Conservation (phyloP, 1,140 invertebrate species). For the Lordiphosa stackelbergi region DNA sequence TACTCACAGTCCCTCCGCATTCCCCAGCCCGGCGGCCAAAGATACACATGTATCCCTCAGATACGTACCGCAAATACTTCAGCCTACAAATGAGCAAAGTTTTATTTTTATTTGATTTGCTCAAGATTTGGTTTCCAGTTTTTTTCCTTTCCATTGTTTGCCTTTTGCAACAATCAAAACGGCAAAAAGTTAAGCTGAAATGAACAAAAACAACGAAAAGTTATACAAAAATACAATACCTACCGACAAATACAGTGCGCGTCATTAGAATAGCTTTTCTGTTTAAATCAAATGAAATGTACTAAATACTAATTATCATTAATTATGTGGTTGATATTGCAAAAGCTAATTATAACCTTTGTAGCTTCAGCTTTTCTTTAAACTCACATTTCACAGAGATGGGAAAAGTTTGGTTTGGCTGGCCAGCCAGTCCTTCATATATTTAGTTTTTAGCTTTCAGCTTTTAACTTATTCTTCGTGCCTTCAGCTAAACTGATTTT, state of each 20-base stretch:
- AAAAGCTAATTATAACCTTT: no score
- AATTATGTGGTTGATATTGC: no score
- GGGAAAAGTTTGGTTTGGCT: no score
- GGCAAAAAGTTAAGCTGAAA: constrained; percentile 51
- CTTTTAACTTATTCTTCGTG: no score
- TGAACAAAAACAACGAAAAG: constrained; percentile 45
- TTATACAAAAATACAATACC: constrained; percentile 39
- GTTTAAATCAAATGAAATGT: no score
- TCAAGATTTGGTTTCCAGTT: constrained; percentile 15
- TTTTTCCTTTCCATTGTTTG: constrained; percentile 10
- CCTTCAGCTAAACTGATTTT: no score
- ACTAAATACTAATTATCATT: no score
- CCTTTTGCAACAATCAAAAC: constrained; percentile 35
- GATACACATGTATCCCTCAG: constrained; percentile 34
- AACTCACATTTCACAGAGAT: no score
- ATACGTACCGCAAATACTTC: constrained; percentile 25
- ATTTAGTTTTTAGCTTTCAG: no score
- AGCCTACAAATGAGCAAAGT: constrained; percentile 66
- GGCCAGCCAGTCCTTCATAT: no score
- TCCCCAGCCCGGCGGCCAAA: constrained; percentile 21
- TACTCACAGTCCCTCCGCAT: constrained; percentile 48
- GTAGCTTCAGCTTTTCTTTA: no score
- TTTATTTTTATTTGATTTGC: constrained; percentile 52
- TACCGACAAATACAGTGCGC: constrained; percentile 8
- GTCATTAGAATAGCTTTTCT: no score